These are phyloP conservation scores for Alexandromys fortis DNA, from an alignment of 2,113 vertebrate species.

Conservation along the genomic window DNA sequence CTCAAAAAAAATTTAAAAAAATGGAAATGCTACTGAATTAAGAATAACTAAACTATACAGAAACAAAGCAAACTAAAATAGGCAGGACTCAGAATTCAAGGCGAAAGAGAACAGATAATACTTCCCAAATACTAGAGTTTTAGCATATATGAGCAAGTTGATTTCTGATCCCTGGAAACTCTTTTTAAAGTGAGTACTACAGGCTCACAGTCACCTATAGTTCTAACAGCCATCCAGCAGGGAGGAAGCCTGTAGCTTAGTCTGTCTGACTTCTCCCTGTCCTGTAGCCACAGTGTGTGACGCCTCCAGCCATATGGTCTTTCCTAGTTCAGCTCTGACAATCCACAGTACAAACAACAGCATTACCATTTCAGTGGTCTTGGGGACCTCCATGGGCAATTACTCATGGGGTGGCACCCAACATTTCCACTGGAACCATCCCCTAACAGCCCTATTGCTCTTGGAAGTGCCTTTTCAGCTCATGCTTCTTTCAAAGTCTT, in stretches of 20 bases:
- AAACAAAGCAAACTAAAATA: constrained; percentile 8
- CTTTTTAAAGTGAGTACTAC: background rate
- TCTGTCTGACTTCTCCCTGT: too few species aligned
- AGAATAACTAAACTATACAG: constrained; percentile 9
- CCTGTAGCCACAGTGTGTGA: background rate
- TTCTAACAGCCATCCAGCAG: background rate
- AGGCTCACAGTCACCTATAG: background rate
- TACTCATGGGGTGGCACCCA: background rate
- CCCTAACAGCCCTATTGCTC: background rate
- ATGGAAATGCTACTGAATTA: constrained; percentile 1
- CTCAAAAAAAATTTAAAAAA: background rate
- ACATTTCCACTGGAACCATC: background rate
- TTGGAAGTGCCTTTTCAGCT: background rate
- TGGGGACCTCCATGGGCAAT: background rate
- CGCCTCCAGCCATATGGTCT: background rate
- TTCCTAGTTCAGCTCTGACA: background rate
- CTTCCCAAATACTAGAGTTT: background rate
- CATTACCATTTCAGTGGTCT: background rate
- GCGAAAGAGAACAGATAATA: background rate
- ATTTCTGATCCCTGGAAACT: background rate
- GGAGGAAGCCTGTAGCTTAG: background rate
- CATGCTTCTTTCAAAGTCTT: background rate
- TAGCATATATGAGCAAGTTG: background rate
- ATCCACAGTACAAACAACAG: background rate
- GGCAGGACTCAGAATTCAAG: background rate